phyloP scores from a whole-genome alignment of 2,797 vertebrate genomes.

The Pempheris klunzingeri region DNA sequence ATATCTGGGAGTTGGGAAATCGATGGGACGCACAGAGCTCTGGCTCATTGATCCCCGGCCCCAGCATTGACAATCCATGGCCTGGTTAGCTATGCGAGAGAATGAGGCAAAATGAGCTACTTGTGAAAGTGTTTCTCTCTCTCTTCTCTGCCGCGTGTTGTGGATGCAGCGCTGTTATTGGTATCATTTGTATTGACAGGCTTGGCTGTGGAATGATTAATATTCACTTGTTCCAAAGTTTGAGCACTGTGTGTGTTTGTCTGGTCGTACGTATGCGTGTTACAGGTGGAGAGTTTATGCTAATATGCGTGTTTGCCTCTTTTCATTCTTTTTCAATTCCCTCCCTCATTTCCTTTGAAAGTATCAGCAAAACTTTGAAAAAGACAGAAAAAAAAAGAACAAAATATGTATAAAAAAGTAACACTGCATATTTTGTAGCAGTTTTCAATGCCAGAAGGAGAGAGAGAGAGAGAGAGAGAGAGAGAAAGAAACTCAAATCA shows the following conservation, averaged over 20 bases:
- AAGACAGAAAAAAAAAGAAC: slow-evolving; percentile 30
- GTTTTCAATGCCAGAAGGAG: slow-evolving; percentile 59
- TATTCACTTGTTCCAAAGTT: slow-evolving; percentile 87
- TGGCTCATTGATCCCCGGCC: slow-evolving; percentile 87
- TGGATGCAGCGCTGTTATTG: slow-evolving; percentile 74
- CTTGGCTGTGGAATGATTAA: slow-evolving; percentile 87
- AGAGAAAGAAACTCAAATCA: slow-evolving; percentile 77
- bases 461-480: slow-evolving; percentile 27
- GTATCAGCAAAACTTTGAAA: slow-evolving; percentile 58
- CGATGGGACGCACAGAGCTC: slow-evolving; percentile 88
- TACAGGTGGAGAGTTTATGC: slow-evolving; percentile 63
- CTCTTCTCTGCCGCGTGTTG: slow-evolving; percentile 46
- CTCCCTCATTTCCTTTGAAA: slow-evolving; percentile 46
- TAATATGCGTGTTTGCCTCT: slow-evolving; percentile 76
- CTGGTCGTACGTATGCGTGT: not conserved
- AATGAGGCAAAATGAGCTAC: slow-evolving; percentile 88
- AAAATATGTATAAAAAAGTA: slow-evolving; percentile 53
- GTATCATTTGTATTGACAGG: slow-evolving; percentile 88
- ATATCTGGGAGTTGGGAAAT: slow-evolving; percentile 91
- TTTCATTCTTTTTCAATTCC: slow-evolving; percentile 56
- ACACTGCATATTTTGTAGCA: slow-evolving; percentile 64
- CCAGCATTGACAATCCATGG: slow-evolving; percentile 88
- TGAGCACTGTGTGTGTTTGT: slow-evolving; percentile 67
- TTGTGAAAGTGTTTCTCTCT: slow-evolving; percentile 84
- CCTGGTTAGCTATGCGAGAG: slow-evolving; percentile 89